A percentile compares a stretch with the other conserved stretches of the same genome.
phyloP scores from a whole-genome alignment of 1,140 invertebrate species.

The Semibalanus balanoides region DNA sequence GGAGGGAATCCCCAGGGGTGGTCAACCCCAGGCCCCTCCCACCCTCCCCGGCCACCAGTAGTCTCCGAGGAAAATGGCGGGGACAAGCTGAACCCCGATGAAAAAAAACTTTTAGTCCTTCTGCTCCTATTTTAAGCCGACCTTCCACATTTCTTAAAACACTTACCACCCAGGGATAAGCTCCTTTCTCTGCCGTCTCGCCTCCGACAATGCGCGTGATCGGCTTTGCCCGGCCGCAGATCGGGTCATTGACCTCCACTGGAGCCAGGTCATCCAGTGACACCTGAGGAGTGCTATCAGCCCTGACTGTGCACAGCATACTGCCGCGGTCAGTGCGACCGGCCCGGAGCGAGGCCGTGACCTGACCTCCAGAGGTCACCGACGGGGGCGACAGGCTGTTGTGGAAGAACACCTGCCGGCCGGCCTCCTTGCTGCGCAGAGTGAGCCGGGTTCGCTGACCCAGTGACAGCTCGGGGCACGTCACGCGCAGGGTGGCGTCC shows the following conservation, averaged over 20 bases:
- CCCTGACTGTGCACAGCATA: not conserved
- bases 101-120: too few species aligned
- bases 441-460: not conserved
- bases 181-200: not conserved
- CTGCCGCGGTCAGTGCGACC: not conserved
- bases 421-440: not conserved
- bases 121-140: too few species aligned
- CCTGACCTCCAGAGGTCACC: not conserved
- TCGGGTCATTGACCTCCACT: not conserved
- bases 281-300: not conserved
- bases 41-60: too few species aligned
- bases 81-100: too few species aligned
- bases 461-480: not conserved
- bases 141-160: too few species aligned
- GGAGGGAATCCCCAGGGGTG: too few species aligned
- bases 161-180: conserved; percentile 10
- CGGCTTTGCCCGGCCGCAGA: not conserved
- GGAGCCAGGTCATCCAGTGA: not conserved
- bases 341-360: not conserved
- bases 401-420: not conserved
- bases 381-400: not conserved
- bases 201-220: conserved; percentile 8
- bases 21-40: too few species aligned
- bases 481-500: not conserved
- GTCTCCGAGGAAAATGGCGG: too few species aligned